These are phyloP conservation scores for Nasonovia ribisnigri DNA, from an alignment of 2,888 invertebrate genomes.

Conservation along the genomic window DNA sequence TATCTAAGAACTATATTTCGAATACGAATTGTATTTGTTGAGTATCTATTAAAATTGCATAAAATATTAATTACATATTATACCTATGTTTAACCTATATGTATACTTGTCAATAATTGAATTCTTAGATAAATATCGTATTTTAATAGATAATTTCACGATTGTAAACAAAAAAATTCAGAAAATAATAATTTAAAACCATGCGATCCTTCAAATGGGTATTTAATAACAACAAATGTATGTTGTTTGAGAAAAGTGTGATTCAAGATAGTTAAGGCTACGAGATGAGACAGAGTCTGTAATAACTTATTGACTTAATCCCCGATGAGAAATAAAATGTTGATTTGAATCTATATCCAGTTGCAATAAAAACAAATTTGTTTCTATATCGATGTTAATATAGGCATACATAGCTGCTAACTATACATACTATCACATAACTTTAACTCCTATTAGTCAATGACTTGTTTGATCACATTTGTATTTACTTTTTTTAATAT, in stretches of 20 bases:
- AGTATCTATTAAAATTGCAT: not conserved
- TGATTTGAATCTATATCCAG: not conserved
- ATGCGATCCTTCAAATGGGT: not conserved
- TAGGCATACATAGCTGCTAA: not conserved
- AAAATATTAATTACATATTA: not conserved
- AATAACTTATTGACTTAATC: not conserved
- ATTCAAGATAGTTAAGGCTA: not conserved
- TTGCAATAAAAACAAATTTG: not conserved
- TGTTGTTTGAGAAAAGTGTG: not conserved
- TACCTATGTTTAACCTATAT: not conserved
- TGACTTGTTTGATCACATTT: not conserved
- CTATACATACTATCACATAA: not conserved
- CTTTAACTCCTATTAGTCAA: not conserved
- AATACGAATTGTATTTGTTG: not conserved
- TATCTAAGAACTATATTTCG: not conserved
- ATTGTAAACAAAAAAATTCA: not conserved
- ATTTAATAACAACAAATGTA: constrained; percentile 1
- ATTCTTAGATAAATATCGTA: not conserved
- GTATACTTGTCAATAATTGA: not conserved
- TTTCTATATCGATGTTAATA: not conserved
- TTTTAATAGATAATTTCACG: not conserved
- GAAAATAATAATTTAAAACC: not conserved
- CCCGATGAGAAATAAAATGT: not conserved
- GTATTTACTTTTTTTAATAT: not conserved
- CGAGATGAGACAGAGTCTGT: not conserved